Conservation (phyloP, 2,888 invertebrate genomes). For the Agapostemon virescens region DNA sequence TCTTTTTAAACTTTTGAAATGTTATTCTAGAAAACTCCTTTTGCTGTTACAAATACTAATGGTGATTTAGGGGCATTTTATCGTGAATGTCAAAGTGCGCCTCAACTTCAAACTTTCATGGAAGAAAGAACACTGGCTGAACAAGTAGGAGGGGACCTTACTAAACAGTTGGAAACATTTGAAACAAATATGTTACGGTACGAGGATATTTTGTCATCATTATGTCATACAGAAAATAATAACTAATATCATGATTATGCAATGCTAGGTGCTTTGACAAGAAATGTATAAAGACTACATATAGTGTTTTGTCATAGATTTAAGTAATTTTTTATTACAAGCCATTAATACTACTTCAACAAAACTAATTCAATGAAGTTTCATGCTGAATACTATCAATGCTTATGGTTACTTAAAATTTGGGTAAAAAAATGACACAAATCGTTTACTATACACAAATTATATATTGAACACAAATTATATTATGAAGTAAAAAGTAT, state of each 20-base stretch:
- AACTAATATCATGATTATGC: constrained; percentile 72
- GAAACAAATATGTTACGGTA: constrained; percentile 89
- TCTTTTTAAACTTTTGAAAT: constrained; percentile 35
- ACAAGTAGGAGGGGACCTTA: constrained; percentile 85
- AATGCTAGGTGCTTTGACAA: constrained; percentile 47
- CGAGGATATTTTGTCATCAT: constrained; percentile 88
- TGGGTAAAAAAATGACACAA: constrained; percentile 14
- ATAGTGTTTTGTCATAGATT: constrained; percentile 42
- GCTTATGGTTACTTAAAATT: constrained; percentile 36
- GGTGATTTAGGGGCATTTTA: constrained; percentile 90
- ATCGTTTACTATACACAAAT: too few species aligned
- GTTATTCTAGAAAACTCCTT: constrained; percentile 88
- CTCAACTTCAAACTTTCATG: constrained; percentile 82
- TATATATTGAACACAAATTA: constrained; percentile 36
- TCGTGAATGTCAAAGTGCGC: constrained; percentile 89
- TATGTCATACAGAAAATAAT: constrained; percentile 86
- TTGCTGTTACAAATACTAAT: constrained; percentile 87
- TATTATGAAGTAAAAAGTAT: too few species aligned
- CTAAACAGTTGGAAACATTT: constrained; percentile 87
- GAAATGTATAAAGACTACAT: constrained; percentile 40
- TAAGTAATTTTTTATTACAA: constrained; percentile 43
- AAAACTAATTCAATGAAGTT: constrained; percentile 29
- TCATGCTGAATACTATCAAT: constrained; percentile 36
- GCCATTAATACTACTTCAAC: constrained; percentile 18
- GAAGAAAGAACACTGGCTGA: constrained; percentile 82